These are phyloP conservation scores for Xenopus petersii DNA, from an alignment of 2,797 vertebrate genomes.

Conservation along the genomic window DNA sequence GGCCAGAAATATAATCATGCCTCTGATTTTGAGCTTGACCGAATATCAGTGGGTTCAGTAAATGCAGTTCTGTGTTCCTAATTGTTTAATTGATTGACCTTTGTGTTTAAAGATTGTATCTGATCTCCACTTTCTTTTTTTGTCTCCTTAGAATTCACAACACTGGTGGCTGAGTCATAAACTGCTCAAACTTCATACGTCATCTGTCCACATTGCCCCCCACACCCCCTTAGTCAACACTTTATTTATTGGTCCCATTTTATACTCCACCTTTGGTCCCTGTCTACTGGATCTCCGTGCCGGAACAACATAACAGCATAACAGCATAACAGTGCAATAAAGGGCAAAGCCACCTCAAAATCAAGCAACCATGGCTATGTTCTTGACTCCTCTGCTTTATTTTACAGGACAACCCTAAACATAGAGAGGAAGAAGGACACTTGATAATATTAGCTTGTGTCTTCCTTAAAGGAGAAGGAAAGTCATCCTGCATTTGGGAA, in stretches of 20 bases:
- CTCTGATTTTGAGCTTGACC: too few species aligned
- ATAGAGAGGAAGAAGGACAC: neutral
- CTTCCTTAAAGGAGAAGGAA: too few species aligned
- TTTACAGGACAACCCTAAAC: neutral
- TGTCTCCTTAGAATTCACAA: conserved; percentile 84
- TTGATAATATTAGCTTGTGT: neutral
- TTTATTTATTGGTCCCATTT: conserved; percentile 74
- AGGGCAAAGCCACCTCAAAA: conserved; percentile 64
- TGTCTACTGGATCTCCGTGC: conserved; percentile 63
- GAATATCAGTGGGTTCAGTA: too few species aligned
- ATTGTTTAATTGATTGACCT: too few species aligned
- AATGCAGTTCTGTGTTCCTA: too few species aligned
- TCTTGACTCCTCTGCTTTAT: conserved; percentile 47
- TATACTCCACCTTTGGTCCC: conserved; percentile 67
- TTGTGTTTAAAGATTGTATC: neutral
- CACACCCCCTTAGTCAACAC: conserved; percentile 61
- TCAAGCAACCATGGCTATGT: conserved; percentile 48
- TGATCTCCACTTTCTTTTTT: conserved; percentile 9
- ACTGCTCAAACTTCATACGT: conserved; percentile 54
- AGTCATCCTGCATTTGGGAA: too few species aligned
- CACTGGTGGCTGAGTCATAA: conserved; percentile 85
- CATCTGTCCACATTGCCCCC: conserved; percentile 57
- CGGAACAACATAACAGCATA: conserved; percentile 62
- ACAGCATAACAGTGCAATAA: conserved; percentile 77
- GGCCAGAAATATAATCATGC: too few species aligned